A percentile compares a stretch with the other conserved stretches of the same genome.
phyloP scores from a whole-genome alignment of 2,797 vertebrate genomes.

The Danio choprae region DNA sequence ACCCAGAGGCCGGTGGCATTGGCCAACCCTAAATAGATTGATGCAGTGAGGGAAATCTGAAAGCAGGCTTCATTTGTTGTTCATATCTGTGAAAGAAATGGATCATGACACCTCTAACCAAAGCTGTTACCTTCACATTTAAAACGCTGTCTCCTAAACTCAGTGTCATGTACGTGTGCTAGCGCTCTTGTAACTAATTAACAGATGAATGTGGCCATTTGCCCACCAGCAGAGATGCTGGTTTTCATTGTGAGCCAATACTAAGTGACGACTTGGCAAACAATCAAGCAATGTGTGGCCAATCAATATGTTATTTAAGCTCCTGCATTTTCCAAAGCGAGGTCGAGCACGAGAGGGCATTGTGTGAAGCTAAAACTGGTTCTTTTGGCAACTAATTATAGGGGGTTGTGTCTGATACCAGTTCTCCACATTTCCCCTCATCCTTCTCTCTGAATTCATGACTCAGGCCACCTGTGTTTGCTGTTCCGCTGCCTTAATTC shows the following conservation, averaged over 20 bases:
- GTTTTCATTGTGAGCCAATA: not conserved
- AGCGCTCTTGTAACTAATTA: slow-evolving; percentile 1
- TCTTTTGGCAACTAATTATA: slow-evolving; percentile 31
- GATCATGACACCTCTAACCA: not conserved
- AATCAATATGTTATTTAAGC: slow-evolving; percentile 32
- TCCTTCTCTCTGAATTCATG: slow-evolving; percentile 3
- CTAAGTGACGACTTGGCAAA: slow-evolving; percentile 9
- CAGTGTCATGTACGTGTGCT: not conserved
- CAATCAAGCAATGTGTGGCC: not conserved
- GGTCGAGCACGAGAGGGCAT: slow-evolving; percentile 12
- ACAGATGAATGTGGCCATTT: not conserved
- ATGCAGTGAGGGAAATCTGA: slow-evolving; percentile 41
- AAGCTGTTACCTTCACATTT: slow-evolving; percentile 29
- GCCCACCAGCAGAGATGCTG: not conserved
- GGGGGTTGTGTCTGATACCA: not conserved
- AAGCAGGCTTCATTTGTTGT: slow-evolving; percentile 26
- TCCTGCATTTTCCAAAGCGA: slow-evolving; percentile 2
- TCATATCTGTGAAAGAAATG: slow-evolving; percentile 18
- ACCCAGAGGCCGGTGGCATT: slow-evolving; percentile 8
- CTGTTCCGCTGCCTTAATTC: slow-evolving; percentile 25
- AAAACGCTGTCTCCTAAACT: not conserved
- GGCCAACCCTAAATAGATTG: slow-evolving; percentile 26
- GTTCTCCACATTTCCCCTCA: not conserved
- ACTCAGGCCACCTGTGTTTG: slow-evolving; percentile 30
- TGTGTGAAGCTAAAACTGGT: not conserved